phyloP scores from a whole-genome alignment of 2,888 invertebrate species.

The Dryocosmus kuriphilus region DNA sequence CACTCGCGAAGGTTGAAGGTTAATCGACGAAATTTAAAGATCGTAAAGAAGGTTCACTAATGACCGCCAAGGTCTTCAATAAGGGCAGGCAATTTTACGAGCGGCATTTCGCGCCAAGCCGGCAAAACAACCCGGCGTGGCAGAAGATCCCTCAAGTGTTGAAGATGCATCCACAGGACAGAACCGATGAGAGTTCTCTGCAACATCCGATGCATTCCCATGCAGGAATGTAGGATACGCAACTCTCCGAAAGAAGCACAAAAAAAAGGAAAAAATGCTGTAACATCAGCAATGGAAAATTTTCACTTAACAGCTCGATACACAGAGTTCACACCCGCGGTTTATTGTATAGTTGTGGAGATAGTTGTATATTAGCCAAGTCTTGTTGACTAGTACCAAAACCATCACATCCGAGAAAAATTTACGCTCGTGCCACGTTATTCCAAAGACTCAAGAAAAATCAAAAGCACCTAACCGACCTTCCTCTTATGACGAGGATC shows the following conservation, averaged over 20 bases:
- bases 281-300: constrained; percentile 19
- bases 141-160: constrained; percentile 18
- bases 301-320: constrained; percentile 12
- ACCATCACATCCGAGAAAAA: neutral
- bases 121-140: constrained; percentile 21
- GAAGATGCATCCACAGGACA: constrained; percentile 39
- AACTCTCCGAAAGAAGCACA: constrained; percentile 22
- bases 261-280: constrained; percentile 6
- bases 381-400: constrained; percentile 22
- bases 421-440: constrained; percentile 10
- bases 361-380: neutral
- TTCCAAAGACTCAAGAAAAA: neutral
- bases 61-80: constrained; percentile 17
- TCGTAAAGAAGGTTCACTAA: constrained; percentile 25
- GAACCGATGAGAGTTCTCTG: constrained; percentile 52
- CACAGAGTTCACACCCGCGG: neutral
- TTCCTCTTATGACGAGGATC: neutral
- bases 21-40: constrained; percentile 26
- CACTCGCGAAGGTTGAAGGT: constrained; percentile 30
- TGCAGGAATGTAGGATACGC: constrained; percentile 48
- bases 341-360: neutral
- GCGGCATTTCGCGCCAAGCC: constrained; percentile 40
- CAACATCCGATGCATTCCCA: constrained; percentile 50
- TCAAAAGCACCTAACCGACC: constrained; percentile 11
- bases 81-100: constrained; percentile 47